Evolutionary conservation across 2,888 invertebrate genomes (phyloP).

Genomic region (Leptinotarsa tumamoca): DNA sequence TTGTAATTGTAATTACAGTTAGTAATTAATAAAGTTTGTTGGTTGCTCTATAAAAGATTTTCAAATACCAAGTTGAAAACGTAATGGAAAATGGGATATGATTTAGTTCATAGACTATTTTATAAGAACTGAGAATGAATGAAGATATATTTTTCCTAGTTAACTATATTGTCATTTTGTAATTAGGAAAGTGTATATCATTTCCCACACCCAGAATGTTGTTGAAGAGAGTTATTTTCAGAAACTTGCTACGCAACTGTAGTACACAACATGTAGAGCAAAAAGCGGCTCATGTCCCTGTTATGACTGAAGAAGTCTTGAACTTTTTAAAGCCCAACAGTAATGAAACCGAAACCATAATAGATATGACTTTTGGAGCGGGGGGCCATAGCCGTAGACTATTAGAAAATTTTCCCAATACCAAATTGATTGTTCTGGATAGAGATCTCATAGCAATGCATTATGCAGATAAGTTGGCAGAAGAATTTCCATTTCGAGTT

Average conservation of each 20-base stretch:
- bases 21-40: too few species aligned
- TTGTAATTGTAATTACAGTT: too few species aligned
- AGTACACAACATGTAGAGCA: slow-evolving; percentile 39
- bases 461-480: slow-evolving; percentile 74
- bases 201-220: slow-evolving; percentile 33
- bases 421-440: slow-evolving; percentile 85
- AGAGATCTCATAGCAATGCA: slow-evolving; percentile 86
- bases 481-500: slow-evolving; percentile 77
- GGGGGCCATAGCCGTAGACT: slow-evolving; percentile 89
- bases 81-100: too few species aligned
- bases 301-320: slow-evolving; percentile 80
- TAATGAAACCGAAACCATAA: slow-evolving; percentile 75
- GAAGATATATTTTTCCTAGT: too few species aligned
- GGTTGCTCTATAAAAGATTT: too few species aligned
- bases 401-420: slow-evolving; percentile 73
- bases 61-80: too few species aligned
- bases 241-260: slow-evolving; percentile 44
- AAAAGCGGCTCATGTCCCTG: slow-evolving; percentile 76
- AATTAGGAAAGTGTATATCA: not conserved
- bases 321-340: slow-evolving; percentile 73
- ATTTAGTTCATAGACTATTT: too few species aligned
- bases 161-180: not conserved
- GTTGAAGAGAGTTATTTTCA: slow-evolving; percentile 30
- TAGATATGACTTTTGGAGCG: slow-evolving; percentile 97
- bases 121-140: too few species aligned